Conservation (phyloP, 2,113 vertebrate species). For the Mellivora capensis region DNA sequence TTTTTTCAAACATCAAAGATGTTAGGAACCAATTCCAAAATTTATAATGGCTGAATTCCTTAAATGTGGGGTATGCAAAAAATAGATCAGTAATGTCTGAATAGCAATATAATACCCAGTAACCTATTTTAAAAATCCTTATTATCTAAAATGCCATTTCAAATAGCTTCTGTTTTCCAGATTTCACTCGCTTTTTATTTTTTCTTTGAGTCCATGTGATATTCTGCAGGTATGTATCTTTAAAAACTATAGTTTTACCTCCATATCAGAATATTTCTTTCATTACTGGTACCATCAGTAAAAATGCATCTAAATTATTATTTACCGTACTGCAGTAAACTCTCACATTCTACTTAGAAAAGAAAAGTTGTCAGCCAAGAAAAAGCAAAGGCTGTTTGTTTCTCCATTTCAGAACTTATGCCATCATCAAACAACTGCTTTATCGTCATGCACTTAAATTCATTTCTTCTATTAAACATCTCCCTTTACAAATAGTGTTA, state of each 20-base stretch:
- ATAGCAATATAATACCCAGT: neutral
- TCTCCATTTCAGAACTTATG: conserved; percentile 62
- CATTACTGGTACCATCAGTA: conserved; percentile 17
- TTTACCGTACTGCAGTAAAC: conserved; percentile 46
- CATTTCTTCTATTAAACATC: conserved; percentile 66
- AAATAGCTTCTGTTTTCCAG: conserved; percentile 35
- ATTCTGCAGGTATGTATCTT: conserved; percentile 48
- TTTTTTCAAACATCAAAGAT: neutral
- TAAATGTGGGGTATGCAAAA: neutral
- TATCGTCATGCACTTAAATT: conserved; percentile 69
- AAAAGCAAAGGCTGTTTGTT: conserved; percentile 63
- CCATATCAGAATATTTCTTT: conserved; percentile 31
- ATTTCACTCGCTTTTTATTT: neutral
- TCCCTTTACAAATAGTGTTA: conserved; percentile 67
- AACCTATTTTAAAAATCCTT: conserved; percentile 22
- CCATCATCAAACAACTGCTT: conserved; percentile 45
- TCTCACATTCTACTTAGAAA: conserved; percentile 51
- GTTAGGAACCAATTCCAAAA: neutral
- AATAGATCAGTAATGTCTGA: neutral
- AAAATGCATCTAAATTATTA: conserved; percentile 65
- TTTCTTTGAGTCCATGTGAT: neutral
- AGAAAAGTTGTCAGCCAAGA: neutral
- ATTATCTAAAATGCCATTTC: conserved; percentile 35
- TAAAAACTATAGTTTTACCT: conserved; percentile 56
- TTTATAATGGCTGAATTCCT: neutral